Evolutionary conservation across 1,140 invertebrate species (phyloP).

Genomic region (Asbolus verrucosus): DNA sequence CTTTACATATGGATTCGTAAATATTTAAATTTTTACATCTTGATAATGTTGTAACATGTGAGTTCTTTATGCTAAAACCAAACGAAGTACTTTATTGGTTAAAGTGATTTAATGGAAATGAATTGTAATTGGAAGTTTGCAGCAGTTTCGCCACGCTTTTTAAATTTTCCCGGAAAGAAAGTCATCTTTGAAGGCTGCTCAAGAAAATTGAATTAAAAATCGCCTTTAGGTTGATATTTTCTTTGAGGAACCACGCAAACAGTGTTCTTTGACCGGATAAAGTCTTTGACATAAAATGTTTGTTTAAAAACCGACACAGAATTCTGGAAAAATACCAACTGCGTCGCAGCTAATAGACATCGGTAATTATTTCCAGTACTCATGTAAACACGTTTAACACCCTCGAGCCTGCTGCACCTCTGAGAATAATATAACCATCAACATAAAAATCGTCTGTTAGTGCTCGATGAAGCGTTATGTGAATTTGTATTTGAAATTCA

Average conservation of each 20-base stretch:
- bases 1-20: too few relatives aligned
- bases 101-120: background rate
- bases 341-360: too few relatives aligned
- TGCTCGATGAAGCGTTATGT: slow-evolving; percentile 19
- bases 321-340: background rate
- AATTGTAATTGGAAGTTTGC: slow-evolving; percentile 21
- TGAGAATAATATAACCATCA: too few relatives aligned
- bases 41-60: too few relatives aligned
- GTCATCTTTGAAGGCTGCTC: slow-evolving; percentile 29
- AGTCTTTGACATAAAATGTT: slow-evolving; percentile 21
- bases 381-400: background rate
- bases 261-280: slow-evolving; percentile 23
- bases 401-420: background rate
- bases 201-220: slow-evolving; percentile 31
- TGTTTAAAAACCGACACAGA: background rate
- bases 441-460: slow-evolving; percentile 1
- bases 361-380: too few relatives aligned
- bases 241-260: slow-evolving; percentile 3
- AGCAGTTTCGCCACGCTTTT: too few relatives aligned
- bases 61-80: too few relatives aligned
- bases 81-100: too few relatives aligned
- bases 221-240: slow-evolving; percentile 24
- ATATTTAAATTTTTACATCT: too few relatives aligned
- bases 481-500: slow-evolving; percentile 40
- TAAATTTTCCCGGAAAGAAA: too few relatives aligned